These are phyloP conservation scores for Dichetophora obliterata DNA, from an alignment of 2,888 invertebrate genomes.

Conservation along the genomic window DNA sequence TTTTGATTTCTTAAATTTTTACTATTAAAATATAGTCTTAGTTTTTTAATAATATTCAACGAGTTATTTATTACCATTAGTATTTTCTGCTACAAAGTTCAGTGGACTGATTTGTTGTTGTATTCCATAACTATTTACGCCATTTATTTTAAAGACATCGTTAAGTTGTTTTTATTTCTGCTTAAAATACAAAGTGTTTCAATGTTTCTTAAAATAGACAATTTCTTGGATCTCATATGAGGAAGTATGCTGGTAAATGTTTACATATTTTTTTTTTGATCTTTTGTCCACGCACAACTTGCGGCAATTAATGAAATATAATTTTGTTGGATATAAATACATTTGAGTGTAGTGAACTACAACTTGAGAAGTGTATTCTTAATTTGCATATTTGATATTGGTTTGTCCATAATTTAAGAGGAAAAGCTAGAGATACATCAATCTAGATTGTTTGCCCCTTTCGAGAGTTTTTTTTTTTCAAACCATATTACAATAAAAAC, in stretches of 20 bases:
- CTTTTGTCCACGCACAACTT: constrained; percentile 9
- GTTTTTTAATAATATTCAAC: too few species aligned
- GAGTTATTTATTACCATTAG: too few species aligned
- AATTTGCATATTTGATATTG: too few species aligned
- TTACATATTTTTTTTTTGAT: not conserved
- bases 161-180: not conserved
- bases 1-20: too few species aligned
- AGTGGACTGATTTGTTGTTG: not conserved
- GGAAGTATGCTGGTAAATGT: constrained; percentile 11
- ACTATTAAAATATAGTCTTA: too few species aligned
- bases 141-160: not conserved
- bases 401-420: too few species aligned
- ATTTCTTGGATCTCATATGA: constrained; percentile 20
- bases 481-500: not conserved
- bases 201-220: constrained; percentile 22
- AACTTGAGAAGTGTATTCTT: too few species aligned
- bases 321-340: constrained; percentile 17
- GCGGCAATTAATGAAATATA: constrained; percentile 32
- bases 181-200: not conserved
- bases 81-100: not conserved
- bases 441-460: too few species aligned
- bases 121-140: not conserved
- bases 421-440: too few species aligned
- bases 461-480: too few species aligned
- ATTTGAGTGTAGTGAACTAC: not conserved